A percentile compares a stretch with the other conserved stretches of the same genome.
These are phyloP conservation scores for Drosophila prosaltans DNA, from an alignment of 1,140 invertebrate species.

Conservation along the genomic window DNA sequence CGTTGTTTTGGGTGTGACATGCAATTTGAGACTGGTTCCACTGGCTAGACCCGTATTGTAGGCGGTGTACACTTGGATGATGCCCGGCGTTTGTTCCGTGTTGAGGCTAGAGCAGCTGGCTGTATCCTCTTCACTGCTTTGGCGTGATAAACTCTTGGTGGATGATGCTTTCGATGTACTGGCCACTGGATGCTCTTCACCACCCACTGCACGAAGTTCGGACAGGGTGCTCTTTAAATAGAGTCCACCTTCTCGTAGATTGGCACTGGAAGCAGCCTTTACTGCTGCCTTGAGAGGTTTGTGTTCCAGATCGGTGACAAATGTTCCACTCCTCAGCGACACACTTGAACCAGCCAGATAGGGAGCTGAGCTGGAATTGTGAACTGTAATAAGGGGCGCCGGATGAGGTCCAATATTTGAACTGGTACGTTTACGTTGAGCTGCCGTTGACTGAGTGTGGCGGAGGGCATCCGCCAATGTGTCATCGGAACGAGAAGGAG, in stretches of 20 bases:
- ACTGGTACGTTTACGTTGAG: slow-evolving; percentile 83
- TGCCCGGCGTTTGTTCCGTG: slow-evolving; percentile 83
- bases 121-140: slow-evolving; percentile 76
- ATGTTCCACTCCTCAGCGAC: slow-evolving; percentile 62
- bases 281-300: slow-evolving; percentile 57
- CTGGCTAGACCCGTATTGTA: slow-evolving; percentile 96
- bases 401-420: slow-evolving; percentile 80
- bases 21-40: slow-evolving; percentile 95
- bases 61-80: slow-evolving; percentile 95
- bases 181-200: slow-evolving; percentile 49
- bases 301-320: slow-evolving; percentile 84
- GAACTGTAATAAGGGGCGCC: slow-evolving; percentile 65
- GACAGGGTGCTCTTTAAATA: slow-evolving; percentile 83
- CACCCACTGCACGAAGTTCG: slow-evolving; percentile 62
- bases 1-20: slow-evolving; percentile 94
- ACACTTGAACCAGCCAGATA: slow-evolving; percentile 77
- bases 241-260: slow-evolving; percentile 83
- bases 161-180: slow-evolving; percentile 67
- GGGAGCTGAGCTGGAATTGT: slow-evolving; percentile 73
- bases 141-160: slow-evolving; percentile 65
- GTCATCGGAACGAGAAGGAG: slow-evolving; percentile 91
- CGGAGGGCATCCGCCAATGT: slow-evolving; percentile 86
- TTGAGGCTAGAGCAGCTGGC: slow-evolving; percentile 72
- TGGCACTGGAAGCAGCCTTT: slow-evolving; percentile 72
- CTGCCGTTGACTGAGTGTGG: slow-evolving; percentile 55